Percentiles rank a stretch among this genome's conserved stretches.
phyloP scores from a whole-genome alignment of 2,888 invertebrate genomes.

The Hipparchia semele region DNA sequence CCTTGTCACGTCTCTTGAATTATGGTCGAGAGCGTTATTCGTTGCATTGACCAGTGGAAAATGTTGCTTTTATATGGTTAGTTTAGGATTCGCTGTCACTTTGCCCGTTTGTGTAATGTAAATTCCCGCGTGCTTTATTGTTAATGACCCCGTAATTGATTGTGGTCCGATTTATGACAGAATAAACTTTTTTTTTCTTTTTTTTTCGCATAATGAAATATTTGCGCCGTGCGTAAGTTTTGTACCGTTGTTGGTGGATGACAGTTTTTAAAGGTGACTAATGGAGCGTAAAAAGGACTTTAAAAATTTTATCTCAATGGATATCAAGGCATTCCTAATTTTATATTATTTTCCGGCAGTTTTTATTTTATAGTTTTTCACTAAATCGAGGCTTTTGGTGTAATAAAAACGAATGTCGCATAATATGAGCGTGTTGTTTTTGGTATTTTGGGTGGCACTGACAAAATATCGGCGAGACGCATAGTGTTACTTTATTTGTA shows the following conservation, averaged over 20 bases:
- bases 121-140: constrained; percentile 72
- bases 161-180: constrained; percentile 59
- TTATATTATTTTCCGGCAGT: constrained; percentile 31
- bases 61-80: constrained; percentile 72
- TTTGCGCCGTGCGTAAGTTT: constrained; percentile 46
- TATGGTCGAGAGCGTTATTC: constrained; percentile 50
- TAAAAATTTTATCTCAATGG: constrained; percentile 33
- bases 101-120: constrained; percentile 65
- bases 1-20: constrained; percentile 40
- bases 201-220: constrained; percentile 44
- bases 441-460: constrained; percentile 8
- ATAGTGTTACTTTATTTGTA: too few species aligned
- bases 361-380: constrained; percentile 23
- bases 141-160: constrained; percentile 68
- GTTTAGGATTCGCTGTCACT: constrained; percentile 69
- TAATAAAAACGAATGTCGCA: constrained; percentile 4
- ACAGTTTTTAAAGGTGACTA: constrained; percentile 39
- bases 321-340: constrained; percentile 34
- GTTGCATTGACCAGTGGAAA: constrained; percentile 62
- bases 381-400: constrained; percentile 3
- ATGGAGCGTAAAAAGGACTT: constrained; percentile 35
- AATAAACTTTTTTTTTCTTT: constrained; percentile 46
- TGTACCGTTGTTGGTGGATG: constrained; percentile 33
- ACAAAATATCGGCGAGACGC: background rate
- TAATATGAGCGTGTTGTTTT: background rate